Evolutionary conservation across 2,888 invertebrate species (phyloP), one percentile per base, ranked within the genome.

Genomic region (Drosophila neotestacea): DNA sequence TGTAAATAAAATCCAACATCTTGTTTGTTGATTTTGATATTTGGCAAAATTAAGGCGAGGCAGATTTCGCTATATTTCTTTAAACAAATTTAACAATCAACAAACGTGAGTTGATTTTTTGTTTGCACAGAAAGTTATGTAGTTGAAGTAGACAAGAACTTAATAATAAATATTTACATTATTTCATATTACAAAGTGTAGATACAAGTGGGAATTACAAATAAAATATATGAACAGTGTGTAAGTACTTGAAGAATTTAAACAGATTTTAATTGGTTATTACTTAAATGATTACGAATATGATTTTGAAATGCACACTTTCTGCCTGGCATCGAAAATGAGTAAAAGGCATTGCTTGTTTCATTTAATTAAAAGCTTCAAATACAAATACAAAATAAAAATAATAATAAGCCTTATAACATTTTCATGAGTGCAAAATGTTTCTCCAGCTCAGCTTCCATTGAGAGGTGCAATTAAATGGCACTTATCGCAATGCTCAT

Each of bases 401-500:
- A 4, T 6, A 13, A 27, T 28, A 41, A 62, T 48, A 59, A 64
- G 55, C 34, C 63, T 41, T 38, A 55, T 76, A 51, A 61, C 44
- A 41, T 27, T 55, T 72, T 46, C 36, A 68, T 56, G 50, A 50
- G 6, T 46, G 66, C 39, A 58, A 58, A 70, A 32, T 34, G 55
- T 47, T 68, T 52, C 42, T 39, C 5, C 32, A 30, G 47, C 48
- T 48, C 34, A 48, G 42, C 36, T 54, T 22, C 6, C 11, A 6
- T 16, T 44, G 22, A n/a, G 11, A 36, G 44, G 9, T 75, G 77
- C 54, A 79, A 85, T 79, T 82, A 82, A 82, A 76, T 76, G 62
- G 56, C 67, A 85, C 82, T 87, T 80, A 85, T 75, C 77, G 79
- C 83, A 73, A 42, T 77, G 77, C 87, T 87, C 82, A 85, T 84